Base-by-base conservation (phyloP, 2,113 vertebrate genomes). In the Dolichotis patagonum region DNA sequence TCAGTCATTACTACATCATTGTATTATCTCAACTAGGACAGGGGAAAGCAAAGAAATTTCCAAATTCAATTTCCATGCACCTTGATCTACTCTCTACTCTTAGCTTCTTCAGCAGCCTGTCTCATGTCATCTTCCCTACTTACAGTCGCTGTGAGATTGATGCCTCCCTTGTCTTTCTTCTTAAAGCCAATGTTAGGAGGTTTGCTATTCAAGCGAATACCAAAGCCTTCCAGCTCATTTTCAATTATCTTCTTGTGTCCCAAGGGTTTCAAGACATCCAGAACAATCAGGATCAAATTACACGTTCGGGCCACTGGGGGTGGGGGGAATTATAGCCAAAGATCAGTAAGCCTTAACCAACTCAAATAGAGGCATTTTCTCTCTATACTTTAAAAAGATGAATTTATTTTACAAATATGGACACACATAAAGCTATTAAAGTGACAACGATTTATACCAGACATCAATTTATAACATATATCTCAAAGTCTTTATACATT, bases 161-260 rank as follows among this genome's bases (percentile, higher is more conserved):
- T 99, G 98, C 99, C 99, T 89, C 99, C 99, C 98, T 99, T 99
- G 98, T 99, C 99, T 98, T 99, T 99, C 98, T 99, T 99, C 98
- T 99, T 99, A 98, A 99, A 99, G 97, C 99, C 99, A 13, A 99
- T 99, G 98, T 99, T 99, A 94, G 99, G 99, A 9, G 99, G 99
- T 86, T 99, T 98, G 98, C 99, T 99, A 98, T 99, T 99, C 91
- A 99, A 99, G 22, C 99, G 99, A 98, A 99, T 99, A 52, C 99
- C 99, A 97, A 99, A 99, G 87, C 99, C 99, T 97, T 99, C 99
- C 98, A 99, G 98, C 95, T 99, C 99, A 65, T 99, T 99, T 97
- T 99, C 99, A 97, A 99, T 99, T 38, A 99, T 99, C 97, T 99
- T 99, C 99, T 99, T 99, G 97, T 99, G 99, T 86, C 99, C 99